A percentile compares a stretch with the other conserved stretches of the same genome.
phyloP scores from a whole-genome alignment of 2,888 invertebrate genomes.

The Polydrusus pterygomalis region DNA sequence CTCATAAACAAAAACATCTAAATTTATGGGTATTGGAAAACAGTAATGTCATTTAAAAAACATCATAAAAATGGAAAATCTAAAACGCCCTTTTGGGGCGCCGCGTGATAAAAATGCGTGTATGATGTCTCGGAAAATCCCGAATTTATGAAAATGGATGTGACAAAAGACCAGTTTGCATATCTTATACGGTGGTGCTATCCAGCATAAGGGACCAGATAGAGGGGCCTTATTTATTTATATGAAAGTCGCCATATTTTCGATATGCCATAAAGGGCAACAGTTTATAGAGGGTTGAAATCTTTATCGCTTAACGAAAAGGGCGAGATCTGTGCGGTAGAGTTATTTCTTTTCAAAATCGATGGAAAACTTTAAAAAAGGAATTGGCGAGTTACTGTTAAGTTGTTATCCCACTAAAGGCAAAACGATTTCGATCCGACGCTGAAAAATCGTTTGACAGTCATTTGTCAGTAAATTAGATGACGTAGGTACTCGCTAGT shows the following conservation, averaged over 20 bases:
- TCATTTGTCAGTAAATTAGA: too few relatives aligned
- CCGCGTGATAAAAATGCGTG: constrained; percentile 56
- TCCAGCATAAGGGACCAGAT: constrained; percentile 53
- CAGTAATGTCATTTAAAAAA: constrained; percentile 40
- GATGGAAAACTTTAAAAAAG: too few relatives aligned
- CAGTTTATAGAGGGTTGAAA: constrained; percentile 43
- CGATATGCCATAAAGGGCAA: constrained; percentile 54
- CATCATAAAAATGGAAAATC: constrained; percentile 48
- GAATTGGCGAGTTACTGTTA: too few relatives aligned
- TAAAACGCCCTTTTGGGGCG: constrained; percentile 32
- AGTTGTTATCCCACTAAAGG: too few relatives aligned
- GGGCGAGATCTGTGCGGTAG: not conserved
- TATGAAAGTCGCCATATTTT: constrained; percentile 58
- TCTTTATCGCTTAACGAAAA: constrained; percentile 42
- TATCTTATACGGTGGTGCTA: constrained; percentile 62
- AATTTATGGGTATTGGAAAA: constrained; percentile 32
- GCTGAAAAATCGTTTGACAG: too few relatives aligned
- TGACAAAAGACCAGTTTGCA: constrained; percentile 69
- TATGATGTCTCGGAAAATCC: constrained; percentile 63
- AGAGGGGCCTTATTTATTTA: constrained; percentile 58
- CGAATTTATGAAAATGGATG: constrained; percentile 67
- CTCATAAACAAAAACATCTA: not conserved
- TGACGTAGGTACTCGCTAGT: too few relatives aligned
- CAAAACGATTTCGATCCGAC: too few relatives aligned
- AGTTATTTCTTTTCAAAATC: not conserved